Conservation (phyloP, 2,888 invertebrate genomes). For the Cosmorhoe ocellata region DNA sequence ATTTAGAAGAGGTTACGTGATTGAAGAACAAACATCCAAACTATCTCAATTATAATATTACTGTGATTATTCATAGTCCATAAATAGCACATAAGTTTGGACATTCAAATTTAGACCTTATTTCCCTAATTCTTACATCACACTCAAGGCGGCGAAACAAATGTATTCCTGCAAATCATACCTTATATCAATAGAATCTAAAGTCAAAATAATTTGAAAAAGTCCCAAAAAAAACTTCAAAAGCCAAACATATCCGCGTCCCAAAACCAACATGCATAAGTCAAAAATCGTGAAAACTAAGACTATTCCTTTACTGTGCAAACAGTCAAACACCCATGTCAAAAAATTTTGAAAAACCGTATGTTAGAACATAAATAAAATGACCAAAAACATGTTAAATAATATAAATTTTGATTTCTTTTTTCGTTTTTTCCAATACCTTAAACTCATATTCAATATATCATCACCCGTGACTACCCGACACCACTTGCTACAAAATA, state of each 20-base stretch:
- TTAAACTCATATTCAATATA: conserved; percentile 90
- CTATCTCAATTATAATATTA: too few species aligned
- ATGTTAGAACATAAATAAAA: conserved; percentile 25
- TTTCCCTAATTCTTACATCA: conserved; percentile 18
- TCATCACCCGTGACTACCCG: conserved; percentile 87
- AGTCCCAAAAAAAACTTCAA: conserved; percentile 16
- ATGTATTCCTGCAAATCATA: conserved; percentile 7
- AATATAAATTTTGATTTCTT: conserved; percentile 33
- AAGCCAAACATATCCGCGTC: conserved; percentile 25
- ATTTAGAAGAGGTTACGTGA: too few species aligned
- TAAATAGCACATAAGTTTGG: too few species aligned
- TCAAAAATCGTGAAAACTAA: conserved; percentile 32
- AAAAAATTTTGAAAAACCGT: conserved; percentile 33
- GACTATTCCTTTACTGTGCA: conserved; percentile 38
- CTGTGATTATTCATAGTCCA: too few species aligned
- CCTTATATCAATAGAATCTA: conserved; percentile 15
- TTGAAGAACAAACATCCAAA: too few species aligned
- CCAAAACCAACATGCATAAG: conserved; percentile 22
- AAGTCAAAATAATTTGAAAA: neutral
- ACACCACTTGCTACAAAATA: conserved; percentile 80
- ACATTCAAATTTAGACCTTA: conserved; percentile 17
- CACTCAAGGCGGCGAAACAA: conserved; percentile 23
- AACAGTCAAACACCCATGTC: conserved; percentile 24
- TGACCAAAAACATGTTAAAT: conserved; percentile 26
- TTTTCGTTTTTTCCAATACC: conserved; percentile 67